Evolutionary conservation across 2,888 invertebrate genomes (phyloP).

Genomic region (Emmelina monodactyla): DNA sequence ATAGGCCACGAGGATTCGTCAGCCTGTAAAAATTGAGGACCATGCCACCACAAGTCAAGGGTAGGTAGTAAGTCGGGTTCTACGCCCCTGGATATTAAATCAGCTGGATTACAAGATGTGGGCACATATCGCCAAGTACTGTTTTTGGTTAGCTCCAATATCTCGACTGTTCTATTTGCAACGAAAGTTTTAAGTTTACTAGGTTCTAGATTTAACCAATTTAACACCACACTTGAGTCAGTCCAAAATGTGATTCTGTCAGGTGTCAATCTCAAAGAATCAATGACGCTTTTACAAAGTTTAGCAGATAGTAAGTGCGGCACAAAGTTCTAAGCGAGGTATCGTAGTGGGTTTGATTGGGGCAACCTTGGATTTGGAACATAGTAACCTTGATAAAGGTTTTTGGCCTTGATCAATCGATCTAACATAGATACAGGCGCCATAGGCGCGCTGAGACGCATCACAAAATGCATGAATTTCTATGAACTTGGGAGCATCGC

Average conservation of each 20-base stretch:
- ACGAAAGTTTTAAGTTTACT: conserved; percentile 4
- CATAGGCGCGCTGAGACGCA: conserved; percentile 4
- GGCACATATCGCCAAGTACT: conserved; percentile 4
- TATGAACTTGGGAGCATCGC: neutral
- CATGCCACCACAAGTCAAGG: neutral
- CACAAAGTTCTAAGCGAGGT: neutral
- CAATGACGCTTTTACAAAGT: neutral
- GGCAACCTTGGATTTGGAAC: conserved; percentile 1
- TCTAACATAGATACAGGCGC: conserved; percentile 3
- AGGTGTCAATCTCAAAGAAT: neutral
- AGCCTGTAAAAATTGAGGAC: neutral
- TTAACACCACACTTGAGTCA: conserved; percentile 3
- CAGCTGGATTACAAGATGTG: conserved; percentile 3
- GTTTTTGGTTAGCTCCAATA: neutral
- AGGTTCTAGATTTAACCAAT: conserved; percentile 1
- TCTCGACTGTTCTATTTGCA: conserved; percentile 4
- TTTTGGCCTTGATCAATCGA: neutral
- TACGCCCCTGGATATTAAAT: conserved; percentile 4
- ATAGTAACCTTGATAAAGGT: neutral
- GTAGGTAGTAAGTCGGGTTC: neutral
- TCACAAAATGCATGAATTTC: conserved; percentile 4
- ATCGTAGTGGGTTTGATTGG: neutral
- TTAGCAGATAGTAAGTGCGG: neutral
- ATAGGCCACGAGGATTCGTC: neutral
- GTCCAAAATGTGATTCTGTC: neutral